Conservation (phyloP, 2,797 vertebrate species). For the Sorex maritimensis region DNA sequence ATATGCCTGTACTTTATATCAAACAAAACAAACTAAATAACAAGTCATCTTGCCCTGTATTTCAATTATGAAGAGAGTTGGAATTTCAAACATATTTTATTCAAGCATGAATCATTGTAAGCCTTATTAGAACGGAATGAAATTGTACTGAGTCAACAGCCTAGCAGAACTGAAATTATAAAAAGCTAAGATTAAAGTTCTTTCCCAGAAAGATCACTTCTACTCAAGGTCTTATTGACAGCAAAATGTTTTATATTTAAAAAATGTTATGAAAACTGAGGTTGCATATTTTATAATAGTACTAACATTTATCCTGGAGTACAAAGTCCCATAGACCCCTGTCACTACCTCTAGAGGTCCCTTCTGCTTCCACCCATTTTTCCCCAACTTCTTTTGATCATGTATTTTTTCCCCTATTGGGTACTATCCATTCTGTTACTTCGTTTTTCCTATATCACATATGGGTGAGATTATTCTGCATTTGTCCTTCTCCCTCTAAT, state of each 20-base stretch:
- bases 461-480: too few species aligned
- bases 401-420: too few species aligned
- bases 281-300: too few species aligned
- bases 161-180: constrained; percentile 56
- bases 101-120: constrained; percentile 61
- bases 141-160: constrained; percentile 10
- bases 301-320: too few species aligned
- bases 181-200: constrained; percentile 53
- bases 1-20: constrained; percentile 25
- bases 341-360: too few species aligned
- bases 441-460: too few species aligned
- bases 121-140: constrained; percentile 66
- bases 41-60: constrained; percentile 62
- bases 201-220: constrained; percentile 56
- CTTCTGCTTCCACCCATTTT: too few species aligned
- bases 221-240: constrained; percentile 61
- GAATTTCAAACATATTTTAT: constrained; percentile 71
- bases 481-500: too few species aligned
- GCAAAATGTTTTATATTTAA: not conserved
- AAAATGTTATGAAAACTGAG: too few species aligned
- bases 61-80: constrained; percentile 62
- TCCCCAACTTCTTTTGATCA: too few species aligned
- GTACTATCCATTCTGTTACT: too few species aligned
- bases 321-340: too few species aligned
- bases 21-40: constrained; percentile 49